These are phyloP conservation scores for Pogonus chalceus DNA, from an alignment of 1,140 invertebrate species.

Conservation along the genomic window DNA sequence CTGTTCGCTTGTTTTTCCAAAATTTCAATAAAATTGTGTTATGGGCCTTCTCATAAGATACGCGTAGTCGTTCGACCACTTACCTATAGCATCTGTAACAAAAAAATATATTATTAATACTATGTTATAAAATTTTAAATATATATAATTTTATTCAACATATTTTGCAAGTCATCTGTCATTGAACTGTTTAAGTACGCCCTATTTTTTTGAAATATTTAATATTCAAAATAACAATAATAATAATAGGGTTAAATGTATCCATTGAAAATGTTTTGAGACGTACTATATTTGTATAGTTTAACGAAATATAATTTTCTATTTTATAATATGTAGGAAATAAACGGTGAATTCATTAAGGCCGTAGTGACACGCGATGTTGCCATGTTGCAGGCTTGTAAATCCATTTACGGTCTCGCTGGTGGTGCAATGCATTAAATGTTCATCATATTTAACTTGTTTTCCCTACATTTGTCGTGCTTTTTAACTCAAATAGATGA, in stretches of 20 bases:
- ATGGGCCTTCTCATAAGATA: background rate
- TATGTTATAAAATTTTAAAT: conserved; percentile 13
- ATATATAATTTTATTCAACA: background rate
- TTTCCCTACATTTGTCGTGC: background rate
- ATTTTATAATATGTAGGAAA: background rate
- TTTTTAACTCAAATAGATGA: no score
- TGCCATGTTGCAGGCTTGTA: background rate
- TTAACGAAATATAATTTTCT: background rate
- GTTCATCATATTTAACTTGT: background rate
- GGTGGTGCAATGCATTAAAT: background rate
- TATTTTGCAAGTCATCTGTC: no score
- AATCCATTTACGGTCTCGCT: no score
- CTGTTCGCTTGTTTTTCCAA: background rate
- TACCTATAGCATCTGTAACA: conserved; percentile 55
- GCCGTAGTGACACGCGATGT: background rate
- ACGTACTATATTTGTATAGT: background rate
- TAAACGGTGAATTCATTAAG: background rate
- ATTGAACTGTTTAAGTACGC: no score
- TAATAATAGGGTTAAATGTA: background rate
- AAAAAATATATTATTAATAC: conserved; percentile 29
- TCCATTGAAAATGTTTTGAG: background rate
- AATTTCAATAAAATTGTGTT: background rate
- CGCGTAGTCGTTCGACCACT: conserved; percentile 32
- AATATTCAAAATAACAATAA: background rate
- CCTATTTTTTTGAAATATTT: no score